Evolutionary conservation across 2,113 vertebrate genomes (phyloP).

Genomic region (Gymnarchus niloticus): DNA sequence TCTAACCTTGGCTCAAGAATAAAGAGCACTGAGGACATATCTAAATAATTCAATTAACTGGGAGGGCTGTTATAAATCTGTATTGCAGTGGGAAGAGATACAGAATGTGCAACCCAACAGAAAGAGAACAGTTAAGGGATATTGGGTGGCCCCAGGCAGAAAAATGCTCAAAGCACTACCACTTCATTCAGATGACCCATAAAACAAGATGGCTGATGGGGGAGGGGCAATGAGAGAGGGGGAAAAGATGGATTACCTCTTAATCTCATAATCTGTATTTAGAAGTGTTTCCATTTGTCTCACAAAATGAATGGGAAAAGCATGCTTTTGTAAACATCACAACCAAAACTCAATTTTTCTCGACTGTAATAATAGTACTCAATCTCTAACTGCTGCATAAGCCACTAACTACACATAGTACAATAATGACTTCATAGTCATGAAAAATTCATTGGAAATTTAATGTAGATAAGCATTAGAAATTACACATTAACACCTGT

Average conservation of each 20-base stretch:
- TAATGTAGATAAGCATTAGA: not conserved
- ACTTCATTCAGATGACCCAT: slow-evolving; percentile 52
- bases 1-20: not conserved
- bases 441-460: not conserved
- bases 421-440: not conserved
- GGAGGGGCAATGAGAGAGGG: not conserved
- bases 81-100: not conserved
- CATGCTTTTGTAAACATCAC: not conserved
- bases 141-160: slow-evolving; percentile 41
- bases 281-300: not conserved
- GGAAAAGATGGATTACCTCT: not conserved
- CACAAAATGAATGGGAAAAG: not conserved
- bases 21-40: not conserved
- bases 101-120: not conserved
- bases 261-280: not conserved
- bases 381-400: slow-evolving; percentile 13
- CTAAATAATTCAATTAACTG: not conserved
- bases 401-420: not conserved
- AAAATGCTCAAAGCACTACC: slow-evolving; percentile 40
- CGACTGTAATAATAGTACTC: not conserved
- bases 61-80: not conserved
- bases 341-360: not conserved
- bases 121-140: slow-evolving; percentile 21
- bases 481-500: not conserved
- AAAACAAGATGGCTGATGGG: slow-evolving; percentile 30